Evolutionary conservation across 2,888 invertebrate genomes (phyloP), one percentile per base, ranked within the genome.

Genomic region (Autographa pulchrina): DNA sequence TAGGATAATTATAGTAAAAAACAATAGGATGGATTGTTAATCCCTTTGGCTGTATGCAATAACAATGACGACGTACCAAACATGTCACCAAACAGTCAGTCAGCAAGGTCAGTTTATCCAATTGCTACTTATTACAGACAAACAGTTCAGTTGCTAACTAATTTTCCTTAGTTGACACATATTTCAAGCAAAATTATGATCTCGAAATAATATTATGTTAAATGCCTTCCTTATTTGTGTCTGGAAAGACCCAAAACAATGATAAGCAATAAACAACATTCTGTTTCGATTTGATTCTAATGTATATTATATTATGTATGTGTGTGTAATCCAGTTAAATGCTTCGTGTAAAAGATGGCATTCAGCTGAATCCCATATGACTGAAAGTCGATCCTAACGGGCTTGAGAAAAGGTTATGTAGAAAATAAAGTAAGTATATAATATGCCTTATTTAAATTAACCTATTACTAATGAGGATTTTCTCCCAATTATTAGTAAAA

Each of bases 121-220:
- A 78, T 70, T 67, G 48, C 35, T 41, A 31, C 18, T 59, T 13
- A 59, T 77, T 58, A 73, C 7, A 25, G 13, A 54, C 14, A 5
- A 31, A 18, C 25, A 52, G 20, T 67, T 59, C 31, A 59, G 25
- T 35, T 35, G 20, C 59, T 63, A 60, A 41, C 65, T 18, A 41
- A 38, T 78, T 78, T 78, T 78, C 77, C 77, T 71, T 6, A 59
- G 52, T 31, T 78, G 65, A 74, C 70, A 68, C 78, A 62, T 70
- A 65, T 13, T 58, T 25, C 5, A 61, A 14, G 9, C 43, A 16
- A 2, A 4, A 20, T 41, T 38, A 58, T 58, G 43, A 68, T 6
- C 43, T 31, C 60, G 43, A 58, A 72, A 61, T 60, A 66, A 41
- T 35, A 14, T 8, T 54, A 35, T 25, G 13, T 59, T 20, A 56